These are phyloP conservation scores for Heteractis magnifica DNA, from an alignment of 92 coral and sea anemone species.

Conservation along the genomic window DNA sequence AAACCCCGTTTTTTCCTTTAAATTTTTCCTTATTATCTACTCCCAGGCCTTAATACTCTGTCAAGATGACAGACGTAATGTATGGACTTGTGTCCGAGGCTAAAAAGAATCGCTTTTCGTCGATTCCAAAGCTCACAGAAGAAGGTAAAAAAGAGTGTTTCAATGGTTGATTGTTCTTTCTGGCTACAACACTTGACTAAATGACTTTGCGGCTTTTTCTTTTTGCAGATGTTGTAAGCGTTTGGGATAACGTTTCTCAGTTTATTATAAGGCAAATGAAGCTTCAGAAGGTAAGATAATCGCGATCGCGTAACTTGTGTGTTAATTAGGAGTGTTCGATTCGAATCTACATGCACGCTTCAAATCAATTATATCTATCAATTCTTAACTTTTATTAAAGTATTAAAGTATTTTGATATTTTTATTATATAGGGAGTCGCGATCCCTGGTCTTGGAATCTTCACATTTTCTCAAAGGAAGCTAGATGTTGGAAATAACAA, in stretches of 20 bases:
- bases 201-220: slow-evolving; percentile 8
- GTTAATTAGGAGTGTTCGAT: not conserved
- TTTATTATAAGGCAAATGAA: slow-evolving; percentile 86
- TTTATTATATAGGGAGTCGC: slow-evolving; percentile 75
- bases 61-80: slow-evolving; percentile 93
- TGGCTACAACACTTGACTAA: slow-evolving; percentile 5
- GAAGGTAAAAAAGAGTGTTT: slow-evolving; percentile 66
- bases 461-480: slow-evolving; percentile 89
- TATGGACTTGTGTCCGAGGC: slow-evolving; percentile 84
- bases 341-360: not conserved
- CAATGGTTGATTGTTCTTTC: slow-evolving; percentile 10
- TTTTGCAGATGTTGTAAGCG: slow-evolving; percentile 83
- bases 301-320: not conserved
- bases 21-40: not conserved
- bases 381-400: not conserved
- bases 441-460: slow-evolving; percentile 88
- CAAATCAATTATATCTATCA: not conserved
- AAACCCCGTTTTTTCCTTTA: not conserved
- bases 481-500: slow-evolving; percentile 91
- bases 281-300: slow-evolving; percentile 75
- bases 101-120: slow-evolving; percentile 85
- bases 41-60: slow-evolving; percentile 28
- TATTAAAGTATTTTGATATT: not conserved
- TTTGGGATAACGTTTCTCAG: slow-evolving; percentile 90
- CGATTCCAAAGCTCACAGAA: slow-evolving; percentile 90